These are phyloP conservation scores for Gasterosteus nipponicus DNA, from an alignment of 2,113 vertebrate species.

Conservation along the genomic window DNA sequence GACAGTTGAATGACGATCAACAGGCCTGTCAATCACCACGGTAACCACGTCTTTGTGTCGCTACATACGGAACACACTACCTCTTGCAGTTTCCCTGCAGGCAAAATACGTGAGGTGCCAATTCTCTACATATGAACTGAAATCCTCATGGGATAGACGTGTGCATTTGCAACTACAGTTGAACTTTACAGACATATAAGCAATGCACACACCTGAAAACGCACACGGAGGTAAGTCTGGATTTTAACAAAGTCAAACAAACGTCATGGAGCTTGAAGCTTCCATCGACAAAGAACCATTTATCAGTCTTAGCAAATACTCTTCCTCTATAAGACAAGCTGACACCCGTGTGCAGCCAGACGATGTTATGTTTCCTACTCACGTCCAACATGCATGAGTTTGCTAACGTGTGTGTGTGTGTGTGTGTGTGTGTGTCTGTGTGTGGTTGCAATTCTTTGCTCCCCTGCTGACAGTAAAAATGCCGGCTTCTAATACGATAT, in stretches of 20 bases:
- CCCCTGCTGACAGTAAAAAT: conserved; percentile 79
- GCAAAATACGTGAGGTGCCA: not conserved
- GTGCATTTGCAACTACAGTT: not conserved
- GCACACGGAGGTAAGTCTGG: not conserved
- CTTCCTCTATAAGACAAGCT: not conserved
- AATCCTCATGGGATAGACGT: too few relatives aligned
- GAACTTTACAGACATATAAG: not conserved
- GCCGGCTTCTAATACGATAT: conserved; percentile 80
- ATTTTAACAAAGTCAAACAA: not conserved
- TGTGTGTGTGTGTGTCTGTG: not conserved
- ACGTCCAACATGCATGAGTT: not conserved
- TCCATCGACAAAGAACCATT: not conserved
- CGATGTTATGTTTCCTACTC: conserved; percentile 21
- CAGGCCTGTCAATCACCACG: not conserved
- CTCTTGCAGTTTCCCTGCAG: not conserved
- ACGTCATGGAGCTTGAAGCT: not conserved
- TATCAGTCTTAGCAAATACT: not conserved
- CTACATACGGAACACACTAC: not conserved
- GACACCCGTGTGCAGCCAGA: conserved; percentile 25
- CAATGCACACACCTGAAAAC: not conserved
- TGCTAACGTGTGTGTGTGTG: not conserved
- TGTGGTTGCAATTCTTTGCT: conserved; percentile 31
- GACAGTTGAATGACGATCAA: not conserved
- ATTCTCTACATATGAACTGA: not conserved
- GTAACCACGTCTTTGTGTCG: not conserved